phyloP scores from a whole-genome alignment of 1,140 invertebrate genomes.

The Bilobella aurantiaca region DNA sequence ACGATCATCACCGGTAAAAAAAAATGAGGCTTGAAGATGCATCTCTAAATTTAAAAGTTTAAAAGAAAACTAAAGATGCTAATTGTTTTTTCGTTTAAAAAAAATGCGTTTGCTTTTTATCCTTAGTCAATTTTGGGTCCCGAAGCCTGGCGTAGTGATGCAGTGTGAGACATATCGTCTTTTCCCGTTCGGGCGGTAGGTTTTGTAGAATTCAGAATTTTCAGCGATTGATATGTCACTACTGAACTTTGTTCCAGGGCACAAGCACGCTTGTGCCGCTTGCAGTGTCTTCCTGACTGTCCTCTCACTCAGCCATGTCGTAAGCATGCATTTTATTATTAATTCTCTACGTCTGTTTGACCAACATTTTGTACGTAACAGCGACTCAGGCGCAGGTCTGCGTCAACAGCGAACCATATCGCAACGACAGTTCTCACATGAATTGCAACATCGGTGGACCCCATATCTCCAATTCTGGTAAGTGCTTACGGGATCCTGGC shows the following conservation, averaged over 20 bases:
- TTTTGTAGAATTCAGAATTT: neutral
- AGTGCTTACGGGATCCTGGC: neutral
- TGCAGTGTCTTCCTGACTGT: conserved; percentile 25
- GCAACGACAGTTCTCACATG: conserved; percentile 25
- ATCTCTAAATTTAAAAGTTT: conserved; percentile 8
- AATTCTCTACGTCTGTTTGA: neutral
- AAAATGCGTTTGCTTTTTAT: no score
- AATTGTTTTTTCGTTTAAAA: neutral
- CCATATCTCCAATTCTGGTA: conserved; percentile 30
- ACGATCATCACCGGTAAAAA: conserved; percentile 31
- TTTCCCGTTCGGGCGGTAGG: conserved; percentile 31
- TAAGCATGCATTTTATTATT: neutral
- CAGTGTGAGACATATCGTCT: conserved; percentile 32
- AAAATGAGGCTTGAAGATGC: conserved; percentile 4
- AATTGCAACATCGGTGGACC: conserved; percentile 19
- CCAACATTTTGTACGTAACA: neutral
- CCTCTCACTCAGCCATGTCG: neutral
- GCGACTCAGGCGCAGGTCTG: conserved; percentile 17
- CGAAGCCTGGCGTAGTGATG: conserved; percentile 17
- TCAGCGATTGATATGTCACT: no score
- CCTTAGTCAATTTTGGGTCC: conserved; percentile 6
- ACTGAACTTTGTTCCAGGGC: conserved; percentile 18
- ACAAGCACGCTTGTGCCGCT: conserved; percentile 22
- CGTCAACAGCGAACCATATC: conserved; percentile 25
- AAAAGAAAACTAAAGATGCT: neutral